Evolutionary conservation across 2,113 vertebrate species (phyloP), one percentile per base, ranked within the genome.

Genomic region (Nettapus auritus): DNA sequence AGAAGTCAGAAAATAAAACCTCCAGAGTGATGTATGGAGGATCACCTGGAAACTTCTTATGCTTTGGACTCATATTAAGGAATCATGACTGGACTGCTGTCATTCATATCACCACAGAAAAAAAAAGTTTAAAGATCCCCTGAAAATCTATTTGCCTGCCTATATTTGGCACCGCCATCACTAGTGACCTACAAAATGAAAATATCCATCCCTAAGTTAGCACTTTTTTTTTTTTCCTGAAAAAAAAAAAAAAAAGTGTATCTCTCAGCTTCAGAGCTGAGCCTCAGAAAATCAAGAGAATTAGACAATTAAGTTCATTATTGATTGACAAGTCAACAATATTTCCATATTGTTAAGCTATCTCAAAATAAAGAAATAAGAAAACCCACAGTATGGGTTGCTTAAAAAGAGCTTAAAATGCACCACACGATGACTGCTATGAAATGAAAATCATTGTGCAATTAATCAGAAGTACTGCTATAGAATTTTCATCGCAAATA

Each of bases 1-100:
- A 89, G 63, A 86, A 86, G 75, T 79, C 21, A 38, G 52, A 83
- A 86, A 93, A 86, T 86, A 91, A 91, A 88, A 57, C 7, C n/a
- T 62, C 42, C 57, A 53, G 36, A 57, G 67, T 63, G 71, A n/a
- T 31, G 16, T 38, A 59, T 0, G 0, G 22, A 80, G 15, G 29
- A 86, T 44, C 36, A 50, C 20, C 28, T 75, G 48, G 64, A 85
- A 85, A 85, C 38, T 46, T 67, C 69, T 62, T 50, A 38, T 26
- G 36, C 62, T 71, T 70, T 56, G 48, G 74, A 67, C 42, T 74
- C 60, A 31, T 16, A 26, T 50, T 34, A 69, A 79, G 67, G 26
- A 44, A 71, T 75, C 33, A 21, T 31, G 52, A 57, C 10, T n/a
- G 34, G 88, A 34, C 34, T 31, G 28, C 23, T 34, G 33, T 16